Percentiles rank a stretch among this genome's conserved stretches.
Evolutionary conservation across 2,797 vertebrate species (phyloP).

Genomic region (Ptychadena robeensis): DNA sequence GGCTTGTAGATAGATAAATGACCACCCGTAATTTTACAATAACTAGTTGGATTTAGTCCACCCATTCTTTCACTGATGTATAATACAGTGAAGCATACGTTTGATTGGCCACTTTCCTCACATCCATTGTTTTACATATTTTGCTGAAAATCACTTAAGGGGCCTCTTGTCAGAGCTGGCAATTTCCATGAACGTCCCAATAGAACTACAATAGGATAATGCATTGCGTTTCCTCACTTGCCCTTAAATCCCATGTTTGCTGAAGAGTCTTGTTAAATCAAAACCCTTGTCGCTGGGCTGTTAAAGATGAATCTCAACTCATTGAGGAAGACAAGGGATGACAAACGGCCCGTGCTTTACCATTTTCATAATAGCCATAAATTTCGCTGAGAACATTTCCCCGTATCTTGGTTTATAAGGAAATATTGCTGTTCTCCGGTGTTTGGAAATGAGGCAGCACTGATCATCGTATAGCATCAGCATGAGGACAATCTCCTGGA

Average conservation of each 20-base stretch:
- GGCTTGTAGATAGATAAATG: no score
- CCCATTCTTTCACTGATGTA: not conserved
- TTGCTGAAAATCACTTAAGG: not conserved
- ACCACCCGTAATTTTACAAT: no score
- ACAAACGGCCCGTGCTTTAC: slow-evolving; percentile 39
- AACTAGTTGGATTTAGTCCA: not conserved
- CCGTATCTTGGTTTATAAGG: accelerated
- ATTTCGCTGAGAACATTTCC: slow-evolving; percentile 36
- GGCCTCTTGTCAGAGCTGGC: not conserved
- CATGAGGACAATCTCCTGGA: not conserved
- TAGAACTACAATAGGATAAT: slow-evolving; percentile 16
- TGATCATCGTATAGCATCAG: slow-evolving; percentile 7
- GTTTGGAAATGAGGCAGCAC: slow-evolving; percentile 26
- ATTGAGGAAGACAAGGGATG: slow-evolving; percentile 43
- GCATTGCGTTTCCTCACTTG: not conserved
- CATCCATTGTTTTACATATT: not conserved
- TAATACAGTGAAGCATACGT: not conserved
- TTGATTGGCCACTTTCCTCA: not conserved
- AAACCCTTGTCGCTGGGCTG: slow-evolving; percentile 18
- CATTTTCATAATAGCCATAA: slow-evolving; percentile 54
- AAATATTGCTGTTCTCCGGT: accelerated
- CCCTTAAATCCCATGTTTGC: slow-evolving; percentile 38
- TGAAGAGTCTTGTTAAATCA: slow-evolving; percentile 49
- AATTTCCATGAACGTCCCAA: not conserved
- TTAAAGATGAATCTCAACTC: slow-evolving; percentile 51